Evolutionary conservation across 2,888 invertebrate genomes (phyloP).

Genomic region (Lasioglossum vierecki): DNA sequence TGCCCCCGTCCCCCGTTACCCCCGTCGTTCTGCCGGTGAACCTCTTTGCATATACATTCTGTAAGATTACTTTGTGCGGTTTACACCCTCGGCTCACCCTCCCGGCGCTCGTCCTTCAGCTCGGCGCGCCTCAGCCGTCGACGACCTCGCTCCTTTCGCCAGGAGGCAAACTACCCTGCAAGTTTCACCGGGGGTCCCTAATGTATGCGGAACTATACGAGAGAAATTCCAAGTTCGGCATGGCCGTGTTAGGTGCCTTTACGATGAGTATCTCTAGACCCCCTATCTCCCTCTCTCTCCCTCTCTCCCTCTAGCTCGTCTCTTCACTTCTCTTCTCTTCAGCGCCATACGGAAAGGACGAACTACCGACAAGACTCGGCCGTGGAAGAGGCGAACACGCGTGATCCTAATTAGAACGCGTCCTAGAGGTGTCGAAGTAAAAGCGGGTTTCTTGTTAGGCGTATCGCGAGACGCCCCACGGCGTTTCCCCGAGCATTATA

Average conservation of each 20-base stretch:
- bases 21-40: slow-evolving; percentile 57
- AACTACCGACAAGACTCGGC: slow-evolving; percentile 59
- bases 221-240: slow-evolving; percentile 81
- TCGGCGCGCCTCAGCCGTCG: slow-evolving; percentile 69
- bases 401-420: slow-evolving; percentile 83
- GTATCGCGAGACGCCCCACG: slow-evolving; percentile 53
- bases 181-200: slow-evolving; percentile 81
- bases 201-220: slow-evolving; percentile 83
- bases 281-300: background rate
- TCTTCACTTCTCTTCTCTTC: background rate
- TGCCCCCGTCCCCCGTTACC: slow-evolving; percentile 54
- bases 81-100: slow-evolving; percentile 79
- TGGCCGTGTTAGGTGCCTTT: slow-evolving; percentile 74
- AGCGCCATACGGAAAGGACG: slow-evolving; percentile 50
- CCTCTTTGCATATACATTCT: slow-evolving; percentile 84
- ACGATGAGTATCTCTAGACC: slow-evolving; percentile 68
- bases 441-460: slow-evolving; percentile 72
- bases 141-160: slow-evolving; percentile 70
- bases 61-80: slow-evolving; percentile 84
- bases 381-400: slow-evolving; percentile 78
- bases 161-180: slow-evolving; percentile 81
- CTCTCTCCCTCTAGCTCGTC: background rate
- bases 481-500: slow-evolving; percentile 32
- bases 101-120: slow-evolving; percentile 65
- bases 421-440: slow-evolving; percentile 75